Percentiles rank a stretch among this genome's conserved stretches.
Conservation (phyloP, 1,140 invertebrate genomes). For the Batillaria attramentaria region DNA sequence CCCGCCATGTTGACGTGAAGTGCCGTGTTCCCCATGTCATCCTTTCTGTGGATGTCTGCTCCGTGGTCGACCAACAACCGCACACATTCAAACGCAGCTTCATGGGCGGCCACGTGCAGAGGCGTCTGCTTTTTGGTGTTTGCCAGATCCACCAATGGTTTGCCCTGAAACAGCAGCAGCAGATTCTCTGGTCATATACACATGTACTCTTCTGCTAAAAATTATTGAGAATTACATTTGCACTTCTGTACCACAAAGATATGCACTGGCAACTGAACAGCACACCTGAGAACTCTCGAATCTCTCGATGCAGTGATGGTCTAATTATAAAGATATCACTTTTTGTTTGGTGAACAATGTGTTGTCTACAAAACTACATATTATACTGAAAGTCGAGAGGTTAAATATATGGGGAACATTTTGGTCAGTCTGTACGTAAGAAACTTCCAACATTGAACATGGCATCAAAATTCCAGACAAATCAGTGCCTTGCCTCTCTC, state of each 20-base stretch:
- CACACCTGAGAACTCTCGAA: neutral
- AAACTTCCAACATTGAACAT: too few species aligned
- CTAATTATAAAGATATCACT: neutral
- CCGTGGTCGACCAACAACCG: slow-evolving; percentile 14
- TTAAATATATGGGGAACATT: too few species aligned
- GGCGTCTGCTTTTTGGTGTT: slow-evolving; percentile 9
- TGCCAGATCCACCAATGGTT: neutral
- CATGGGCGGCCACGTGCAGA: slow-evolving; percentile 8
- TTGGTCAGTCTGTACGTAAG: too few species aligned
- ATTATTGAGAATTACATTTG: too few species aligned
- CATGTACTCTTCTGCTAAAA: neutral
- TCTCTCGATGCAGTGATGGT: too few species aligned
- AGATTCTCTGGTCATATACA: neutral
- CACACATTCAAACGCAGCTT: neutral
- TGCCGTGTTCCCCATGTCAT: slow-evolving; percentile 4
- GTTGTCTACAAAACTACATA: neutral
- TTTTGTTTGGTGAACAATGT: neutral
- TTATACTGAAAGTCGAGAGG: too few species aligned
- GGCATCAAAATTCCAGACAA: too few species aligned
- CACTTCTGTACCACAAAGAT: neutral
- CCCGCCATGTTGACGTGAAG: neutral
- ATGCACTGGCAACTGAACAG: neutral
- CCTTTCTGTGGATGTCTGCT: slow-evolving; percentile 8
- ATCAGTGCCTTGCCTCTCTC: too few species aligned
- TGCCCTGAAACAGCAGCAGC: neutral